A percentile compares a stretch with the other conserved stretches of the same genome.
Conservation (phyloP, 2,888 invertebrate genomes). For the Zonitis immaculata region DNA sequence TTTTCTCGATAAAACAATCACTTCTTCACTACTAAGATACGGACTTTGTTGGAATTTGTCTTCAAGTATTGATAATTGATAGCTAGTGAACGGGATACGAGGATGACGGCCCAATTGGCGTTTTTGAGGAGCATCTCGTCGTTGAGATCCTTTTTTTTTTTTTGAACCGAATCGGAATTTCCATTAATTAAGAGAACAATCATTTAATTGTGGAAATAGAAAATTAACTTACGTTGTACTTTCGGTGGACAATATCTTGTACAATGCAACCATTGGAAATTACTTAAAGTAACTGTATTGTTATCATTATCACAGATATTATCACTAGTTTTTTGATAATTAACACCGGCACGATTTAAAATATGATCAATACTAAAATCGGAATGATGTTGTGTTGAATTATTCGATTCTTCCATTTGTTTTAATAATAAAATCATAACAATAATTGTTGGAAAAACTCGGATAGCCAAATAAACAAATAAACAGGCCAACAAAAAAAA, state of each 20-base stretch:
- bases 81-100: conserved; percentile 67
- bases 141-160: conserved; percentile 36
- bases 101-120: conserved; percentile 62
- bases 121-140: conserved; percentile 48
- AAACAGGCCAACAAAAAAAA: too few relatives aligned
- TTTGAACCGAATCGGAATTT: neutral
- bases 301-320: neutral
- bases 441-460: conserved; percentile 20
- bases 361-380: conserved; percentile 63
- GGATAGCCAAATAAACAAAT: too few relatives aligned
- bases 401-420: conserved; percentile 16
- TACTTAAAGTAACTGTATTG: conserved; percentile 10
- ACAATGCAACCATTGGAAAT: conserved; percentile 60
- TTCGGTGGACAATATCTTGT: conserved; percentile 70
- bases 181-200: too few relatives aligned
- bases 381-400: conserved; percentile 25
- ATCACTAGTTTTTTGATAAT: conserved; percentile 3
- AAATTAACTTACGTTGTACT: conserved; percentile 57
- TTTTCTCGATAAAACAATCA: conserved; percentile 58
- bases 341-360: conserved; percentile 51
- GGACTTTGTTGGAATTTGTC: conserved; percentile 62
- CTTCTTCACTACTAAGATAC: conserved; percentile 66
- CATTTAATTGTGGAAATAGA: too few relatives aligned
- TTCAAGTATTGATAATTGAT: conserved; percentile 65
- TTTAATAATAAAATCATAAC: conserved; percentile 10